Conservation (phyloP, 2,888 invertebrate species). For the Andrena camellia region DNA sequence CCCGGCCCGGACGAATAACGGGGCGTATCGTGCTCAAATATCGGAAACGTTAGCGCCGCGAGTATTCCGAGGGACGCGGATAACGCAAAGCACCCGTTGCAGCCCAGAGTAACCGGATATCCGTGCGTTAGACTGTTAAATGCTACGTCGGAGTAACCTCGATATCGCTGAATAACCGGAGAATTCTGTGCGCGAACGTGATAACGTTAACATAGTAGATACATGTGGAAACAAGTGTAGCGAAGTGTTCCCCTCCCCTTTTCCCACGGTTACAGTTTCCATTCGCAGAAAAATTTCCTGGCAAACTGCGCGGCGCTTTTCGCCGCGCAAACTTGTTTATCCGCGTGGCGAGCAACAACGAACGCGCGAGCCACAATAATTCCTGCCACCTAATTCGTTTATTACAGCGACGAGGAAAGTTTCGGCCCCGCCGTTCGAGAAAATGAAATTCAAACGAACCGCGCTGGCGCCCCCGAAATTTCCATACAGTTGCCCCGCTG, state of each 20-base stretch:
- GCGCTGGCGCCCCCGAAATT: slow-evolving; percentile 19
- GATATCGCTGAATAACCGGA: slow-evolving; percentile 11
- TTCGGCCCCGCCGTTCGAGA: slow-evolving; percentile 24
- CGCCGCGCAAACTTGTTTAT: not conserved
- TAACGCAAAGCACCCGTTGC: slow-evolving; percentile 27
- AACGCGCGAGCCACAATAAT: not conserved
- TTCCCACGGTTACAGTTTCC: not conserved
- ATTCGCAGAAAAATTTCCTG: not conserved
- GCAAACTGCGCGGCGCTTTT: not conserved
- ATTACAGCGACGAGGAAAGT: slow-evolving; percentile 13
- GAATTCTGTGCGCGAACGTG: not conserved
- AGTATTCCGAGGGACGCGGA: slow-evolving; percentile 45
- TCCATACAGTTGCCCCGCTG: slow-evolving; percentile 34
- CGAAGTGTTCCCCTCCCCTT: not conserved
- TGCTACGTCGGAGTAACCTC: not conserved
- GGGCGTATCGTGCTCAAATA: slow-evolving; percentile 54
- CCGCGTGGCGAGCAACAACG: slow-evolving; percentile 3
- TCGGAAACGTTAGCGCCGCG: slow-evolving; percentile 51
- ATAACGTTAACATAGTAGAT: not conserved
- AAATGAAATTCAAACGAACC: slow-evolving; percentile 52
- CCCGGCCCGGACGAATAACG: not conserved
- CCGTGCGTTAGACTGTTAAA: not conserved
- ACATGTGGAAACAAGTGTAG: not conserved
- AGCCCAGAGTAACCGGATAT: slow-evolving; percentile 15
- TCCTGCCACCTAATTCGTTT: slow-evolving; percentile 38